These are phyloP conservation scores for Alaudala cheleensis DNA, from an alignment of 2,113 vertebrate genomes.

Conservation along the genomic window DNA sequence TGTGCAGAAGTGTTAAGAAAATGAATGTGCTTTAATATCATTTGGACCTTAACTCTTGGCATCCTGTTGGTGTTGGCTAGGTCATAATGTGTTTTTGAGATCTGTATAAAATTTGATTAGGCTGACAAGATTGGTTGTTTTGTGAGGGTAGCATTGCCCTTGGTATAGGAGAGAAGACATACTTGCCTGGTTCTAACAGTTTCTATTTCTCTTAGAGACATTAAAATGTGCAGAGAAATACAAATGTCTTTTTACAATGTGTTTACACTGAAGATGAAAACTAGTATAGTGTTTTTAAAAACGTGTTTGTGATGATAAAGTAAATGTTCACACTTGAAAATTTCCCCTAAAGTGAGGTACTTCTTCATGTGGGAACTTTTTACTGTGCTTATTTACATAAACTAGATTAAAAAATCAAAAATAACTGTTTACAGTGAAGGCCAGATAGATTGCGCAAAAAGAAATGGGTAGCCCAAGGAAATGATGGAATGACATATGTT, in stretches of 20 bases:
- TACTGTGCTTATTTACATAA: neutral
- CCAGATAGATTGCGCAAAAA: neutral
- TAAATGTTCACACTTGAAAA: neutral
- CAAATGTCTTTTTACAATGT: neutral
- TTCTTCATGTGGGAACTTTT: neutral
- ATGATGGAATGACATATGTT: neutral
- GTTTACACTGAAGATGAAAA: neutral
- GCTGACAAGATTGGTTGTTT: neutral
- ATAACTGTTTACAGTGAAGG: neutral
- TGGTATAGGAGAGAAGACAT: neutral
- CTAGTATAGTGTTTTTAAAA: neutral
- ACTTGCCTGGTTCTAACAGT: neutral
- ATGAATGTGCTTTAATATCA: neutral
- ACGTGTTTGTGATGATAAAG: neutral
- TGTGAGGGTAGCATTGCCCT: neutral
- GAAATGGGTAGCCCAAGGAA: neutral
- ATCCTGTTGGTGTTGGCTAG: neutral
- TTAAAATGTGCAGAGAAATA: neutral
- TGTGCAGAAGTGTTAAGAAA: neutral
- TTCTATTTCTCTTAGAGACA: neutral
- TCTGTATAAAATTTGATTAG: neutral
- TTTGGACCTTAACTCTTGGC: neutral
- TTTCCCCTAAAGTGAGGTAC: neutral
- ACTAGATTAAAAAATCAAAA: neutral
- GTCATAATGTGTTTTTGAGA: neutral